A percentile compares a stretch with the other conserved stretches of the same genome.
Conservation (phyloP, 1,140 invertebrate species). For the Ganaspis sp. region DNA sequence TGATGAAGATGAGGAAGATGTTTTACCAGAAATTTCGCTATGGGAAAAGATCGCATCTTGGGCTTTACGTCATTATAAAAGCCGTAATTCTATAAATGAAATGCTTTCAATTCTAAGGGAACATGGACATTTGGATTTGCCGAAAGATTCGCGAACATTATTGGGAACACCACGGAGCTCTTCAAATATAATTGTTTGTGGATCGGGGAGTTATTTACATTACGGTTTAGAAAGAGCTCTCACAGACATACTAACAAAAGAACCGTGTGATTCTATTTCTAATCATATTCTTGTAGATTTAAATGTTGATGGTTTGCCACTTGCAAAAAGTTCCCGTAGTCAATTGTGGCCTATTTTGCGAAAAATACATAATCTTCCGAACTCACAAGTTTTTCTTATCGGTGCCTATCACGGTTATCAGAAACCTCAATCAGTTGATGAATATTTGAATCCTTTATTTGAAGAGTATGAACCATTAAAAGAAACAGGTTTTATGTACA, state of each 20-base stretch:
- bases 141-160: too few species aligned
- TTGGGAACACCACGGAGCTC: too few species aligned
- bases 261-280: background rate
- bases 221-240: constrained; percentile 25
- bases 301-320: constrained; percentile 46
- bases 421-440: constrained; percentile 39
- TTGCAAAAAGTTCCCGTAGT: too few species aligned
- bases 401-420: constrained; percentile 41
- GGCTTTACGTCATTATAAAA: background rate
- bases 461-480: constrained; percentile 35
- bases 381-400: constrained; percentile 43
- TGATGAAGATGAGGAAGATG: too few species aligned
- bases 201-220: too few species aligned
- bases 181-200: too few species aligned
- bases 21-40: background rate
- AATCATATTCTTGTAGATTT: constrained; percentile 35
- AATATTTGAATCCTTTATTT: constrained; percentile 37
- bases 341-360: constrained; percentile 48
- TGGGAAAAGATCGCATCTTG: background rate
- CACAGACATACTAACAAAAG: constrained; percentile 19
- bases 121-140: background rate
- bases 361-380: background rate
- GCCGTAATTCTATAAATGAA: background rate
- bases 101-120: background rate
- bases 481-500: constrained; percentile 32